Evolutionary conservation across 2,888 invertebrate species (phyloP).

Genomic region (Eumacrocentrus americanus): DNA sequence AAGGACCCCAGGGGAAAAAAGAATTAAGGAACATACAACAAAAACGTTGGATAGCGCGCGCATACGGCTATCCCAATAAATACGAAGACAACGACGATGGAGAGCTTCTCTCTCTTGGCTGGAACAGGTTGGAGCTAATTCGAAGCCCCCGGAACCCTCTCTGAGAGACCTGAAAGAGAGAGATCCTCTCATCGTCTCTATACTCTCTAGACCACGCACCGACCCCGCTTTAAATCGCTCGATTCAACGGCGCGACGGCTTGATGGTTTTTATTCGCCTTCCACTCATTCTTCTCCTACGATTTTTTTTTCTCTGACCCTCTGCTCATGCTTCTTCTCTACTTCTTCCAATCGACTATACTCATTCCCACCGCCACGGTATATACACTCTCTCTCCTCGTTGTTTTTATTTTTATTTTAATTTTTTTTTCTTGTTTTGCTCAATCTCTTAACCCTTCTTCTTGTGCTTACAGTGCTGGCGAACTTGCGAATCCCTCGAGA

Average conservation of each 20-base stretch:
- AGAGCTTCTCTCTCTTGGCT: constrained; percentile 31
- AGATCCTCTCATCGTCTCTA: neutral
- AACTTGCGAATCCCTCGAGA: constrained; percentile 55
- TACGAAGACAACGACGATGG: constrained; percentile 57
- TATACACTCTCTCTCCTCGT: constrained; percentile 10
- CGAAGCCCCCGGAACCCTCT: constrained; percentile 38
- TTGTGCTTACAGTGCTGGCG: constrained; percentile 57
- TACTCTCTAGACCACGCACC: constrained; percentile 13
- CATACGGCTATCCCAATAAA: constrained; percentile 56
- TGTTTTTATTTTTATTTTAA: constrained; percentile 10
- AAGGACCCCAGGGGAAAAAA: too few relatives aligned
- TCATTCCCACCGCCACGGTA: constrained; percentile 36
- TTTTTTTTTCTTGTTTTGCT: constrained; percentile 28
- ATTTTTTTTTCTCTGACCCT: constrained; percentile 34
- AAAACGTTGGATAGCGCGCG: constrained; percentile 31
- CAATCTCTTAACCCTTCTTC: constrained; percentile 37
- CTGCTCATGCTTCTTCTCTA: constrained; percentile 34
- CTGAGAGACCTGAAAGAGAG: constrained; percentile 6
- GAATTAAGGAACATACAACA: constrained; percentile 10
- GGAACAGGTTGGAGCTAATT: constrained; percentile 60
- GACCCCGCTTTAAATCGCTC: constrained; percentile 49
- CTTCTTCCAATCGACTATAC: constrained; percentile 26
- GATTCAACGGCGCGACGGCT: constrained; percentile 46
- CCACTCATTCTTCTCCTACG: constrained; percentile 39
- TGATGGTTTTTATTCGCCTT: constrained; percentile 51